Evolutionary conservation across 1,140 invertebrate genomes (phyloP).

Genomic region (Cydia fagiglandana): DNA sequence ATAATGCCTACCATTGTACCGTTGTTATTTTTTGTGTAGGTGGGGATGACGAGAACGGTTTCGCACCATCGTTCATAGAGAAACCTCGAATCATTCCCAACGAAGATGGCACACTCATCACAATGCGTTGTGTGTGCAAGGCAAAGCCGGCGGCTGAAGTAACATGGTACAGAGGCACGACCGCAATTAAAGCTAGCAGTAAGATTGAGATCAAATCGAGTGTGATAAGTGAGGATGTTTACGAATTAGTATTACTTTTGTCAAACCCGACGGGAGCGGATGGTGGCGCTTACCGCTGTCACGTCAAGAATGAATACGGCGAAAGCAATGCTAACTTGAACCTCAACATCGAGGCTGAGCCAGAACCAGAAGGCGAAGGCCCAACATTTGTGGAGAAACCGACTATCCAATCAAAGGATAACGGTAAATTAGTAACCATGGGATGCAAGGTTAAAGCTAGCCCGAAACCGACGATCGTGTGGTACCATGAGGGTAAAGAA

Average conservation of each 20-base stretch:
- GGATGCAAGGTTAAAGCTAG: slow-evolving; percentile 97
- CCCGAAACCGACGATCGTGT: slow-evolving; percentile 95
- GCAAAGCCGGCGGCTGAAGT: slow-evolving; percentile 94
- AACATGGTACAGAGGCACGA: slow-evolving; percentile 93
- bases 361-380: slow-evolving; percentile 94
- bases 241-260: slow-evolving; percentile 88
- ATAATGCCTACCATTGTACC: slow-evolving; percentile 2
- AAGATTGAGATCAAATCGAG: slow-evolving; percentile 91
- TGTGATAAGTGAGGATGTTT: slow-evolving; percentile 90
- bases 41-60: slow-evolving; percentile 92
- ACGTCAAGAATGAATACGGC: slow-evolving; percentile 97
- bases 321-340: slow-evolving; percentile 99
- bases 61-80: slow-evolving; percentile 96
- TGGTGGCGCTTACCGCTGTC: slow-evolving; percentile 98
- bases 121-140: slow-evolving; percentile 97
- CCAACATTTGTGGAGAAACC: slow-evolving; percentile 99
- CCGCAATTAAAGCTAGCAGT: slow-evolving; percentile 90
- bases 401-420: slow-evolving; percentile 94
- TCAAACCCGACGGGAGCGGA: slow-evolving; percentile 96
- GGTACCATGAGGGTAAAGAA: slow-evolving; percentile 91
- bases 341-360: slow-evolving; percentile 97
- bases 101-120: slow-evolving; percentile 95
- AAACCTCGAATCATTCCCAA: slow-evolving; percentile 99
- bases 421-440: slow-evolving; percentile 98
- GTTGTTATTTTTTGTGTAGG: slow-evolving; percentile 78